Base-by-base conservation (phyloP, 2,888 invertebrate genomes). In the Troglohyphantes excavatus region DNA sequence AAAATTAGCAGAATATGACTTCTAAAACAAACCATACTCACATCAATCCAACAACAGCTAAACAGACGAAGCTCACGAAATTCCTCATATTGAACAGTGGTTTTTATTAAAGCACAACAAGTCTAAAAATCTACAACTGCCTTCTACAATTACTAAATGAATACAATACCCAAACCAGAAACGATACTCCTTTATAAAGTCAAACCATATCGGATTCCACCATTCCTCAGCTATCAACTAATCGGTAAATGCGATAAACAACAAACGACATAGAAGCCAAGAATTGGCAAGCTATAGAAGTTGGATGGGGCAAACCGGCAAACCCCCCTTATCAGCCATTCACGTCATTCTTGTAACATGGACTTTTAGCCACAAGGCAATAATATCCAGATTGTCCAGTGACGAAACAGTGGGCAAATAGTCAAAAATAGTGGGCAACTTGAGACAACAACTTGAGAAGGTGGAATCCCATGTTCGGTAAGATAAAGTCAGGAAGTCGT, bases 11-110 rank as follows among this genome's bases (percentile, higher is more conserved):
- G 39, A 39, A 39, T 39, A 39, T 13, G 13, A 39, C 9, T 39
- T 39, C 7, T 11, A 39, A 39, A 11, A 13, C 13, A 39, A 39
- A 39, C 13, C 0, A 5, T 53, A 53, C 53, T 53, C 17, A 53
- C 53, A 53, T 53, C 53, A 53, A n/a, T 53, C 2, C 53, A 53
- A 53, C 17, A 17, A 53, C 53, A n/a, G 17, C 13, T 53, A 13
- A 53, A 5, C 17, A 53, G 0, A 53, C n/a, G n/a, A 53, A 53
- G n/a, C 53, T 17, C 53, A 53, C n/a, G n/a, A 2, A 7, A 53
- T 53, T 53, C 53, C 53, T 53, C 53, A 53, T 53, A 53, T 53
- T 53, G 53, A 53, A 53, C 53, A 53, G 53, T n/a, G n/a, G n/a
- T n/a, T 13, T 53, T 46, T 53, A 13, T n/a, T 0, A 53, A 53